Base-by-base conservation (phyloP, 2,888 invertebrate genomes). In the Actias luna region DNA sequence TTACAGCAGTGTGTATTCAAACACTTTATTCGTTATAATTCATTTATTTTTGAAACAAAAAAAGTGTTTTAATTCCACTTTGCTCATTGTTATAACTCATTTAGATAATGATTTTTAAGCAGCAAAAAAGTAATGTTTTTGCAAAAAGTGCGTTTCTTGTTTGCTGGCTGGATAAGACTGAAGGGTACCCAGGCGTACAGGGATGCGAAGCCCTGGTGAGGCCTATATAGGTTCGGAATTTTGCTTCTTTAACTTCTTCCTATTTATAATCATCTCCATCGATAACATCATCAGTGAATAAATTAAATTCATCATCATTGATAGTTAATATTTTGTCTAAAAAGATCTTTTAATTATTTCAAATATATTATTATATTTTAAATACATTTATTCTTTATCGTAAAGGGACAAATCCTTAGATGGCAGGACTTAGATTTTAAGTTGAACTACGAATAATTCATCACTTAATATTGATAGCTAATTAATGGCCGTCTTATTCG, bases 201-300 rank as follows among this genome's bases (percentile, higher is more conserved):
- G 92, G 93, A 93, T 90, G 88, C 93, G 79, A 93, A 91, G 90
- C 93, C 93, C 92, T 93, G 93, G 93, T 93, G 93, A 93, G 93
- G 92, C 88, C 92, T 89, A 85, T 85, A 84, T 92, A 92, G 92
- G 92, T 92, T 92, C 91, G 92, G 82, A 89, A 77, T 90, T 89
- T 90, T 88, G 88, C 90, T 92, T 91, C 82, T 89, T 85, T 88
- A 82, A 84, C 74, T 82, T 72, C 76, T 77, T 74, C 71, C 66
- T 68, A 64, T 64, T 69, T 76, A 70, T 75, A 70, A 76, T 78
- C 82, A 79, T 76, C 69, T 66, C 70, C 75, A 80, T 76, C 72
- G 69, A 69, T 69, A 78, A 75, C 73, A 74, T 76, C 75, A 71
- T 65, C 62, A 67, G 42, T 58, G 55, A 25, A 31, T 62, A 57